Conservation (phyloP, 2,888 invertebrate species). For the Unio pictorum region DNA sequence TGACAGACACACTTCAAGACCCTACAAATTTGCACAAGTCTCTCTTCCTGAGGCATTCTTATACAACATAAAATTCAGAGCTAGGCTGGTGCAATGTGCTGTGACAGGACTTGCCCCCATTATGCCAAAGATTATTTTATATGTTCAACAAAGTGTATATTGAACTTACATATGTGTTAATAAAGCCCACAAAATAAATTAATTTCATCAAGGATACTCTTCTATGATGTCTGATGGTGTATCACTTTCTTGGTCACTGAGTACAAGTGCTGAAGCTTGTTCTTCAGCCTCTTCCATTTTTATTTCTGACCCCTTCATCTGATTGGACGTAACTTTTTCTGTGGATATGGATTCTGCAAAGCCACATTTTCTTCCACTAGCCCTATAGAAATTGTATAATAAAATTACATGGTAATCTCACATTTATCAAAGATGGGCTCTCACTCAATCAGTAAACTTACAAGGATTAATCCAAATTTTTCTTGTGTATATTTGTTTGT, state of each 20-base stretch:
- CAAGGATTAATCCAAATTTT: no score
- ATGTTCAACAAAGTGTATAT: no score
- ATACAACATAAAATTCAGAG: no score
- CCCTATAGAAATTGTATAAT: slow-evolving; percentile 29
- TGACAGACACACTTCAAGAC: no score
- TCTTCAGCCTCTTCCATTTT: slow-evolving; percentile 29
- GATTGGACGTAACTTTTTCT: slow-evolving; percentile 50
- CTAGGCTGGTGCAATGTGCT: no score
- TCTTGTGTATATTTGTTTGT: no score
- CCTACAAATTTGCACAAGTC: no score
- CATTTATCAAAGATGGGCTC: neutral
- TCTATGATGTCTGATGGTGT: slow-evolving; percentile 5
- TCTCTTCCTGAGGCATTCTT: no score
- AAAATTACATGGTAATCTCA: neutral
- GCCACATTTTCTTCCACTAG: slow-evolving; percentile 56
- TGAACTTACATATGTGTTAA: no score
- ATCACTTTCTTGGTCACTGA: slow-evolving; percentile 25
- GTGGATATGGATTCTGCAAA: slow-evolving; percentile 53
- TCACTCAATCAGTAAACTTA: neutral
- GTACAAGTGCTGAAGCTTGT: slow-evolving; percentile 11
- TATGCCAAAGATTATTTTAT: no score
- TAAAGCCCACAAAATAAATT: no score
- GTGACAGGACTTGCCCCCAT: no score
- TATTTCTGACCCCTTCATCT: slow-evolving; percentile 34
- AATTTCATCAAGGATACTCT: slow-evolving; percentile 27